phyloP scores from a whole-genome alignment of 2,113 vertebrate species.

The Stercorarius parasiticus region DNA sequence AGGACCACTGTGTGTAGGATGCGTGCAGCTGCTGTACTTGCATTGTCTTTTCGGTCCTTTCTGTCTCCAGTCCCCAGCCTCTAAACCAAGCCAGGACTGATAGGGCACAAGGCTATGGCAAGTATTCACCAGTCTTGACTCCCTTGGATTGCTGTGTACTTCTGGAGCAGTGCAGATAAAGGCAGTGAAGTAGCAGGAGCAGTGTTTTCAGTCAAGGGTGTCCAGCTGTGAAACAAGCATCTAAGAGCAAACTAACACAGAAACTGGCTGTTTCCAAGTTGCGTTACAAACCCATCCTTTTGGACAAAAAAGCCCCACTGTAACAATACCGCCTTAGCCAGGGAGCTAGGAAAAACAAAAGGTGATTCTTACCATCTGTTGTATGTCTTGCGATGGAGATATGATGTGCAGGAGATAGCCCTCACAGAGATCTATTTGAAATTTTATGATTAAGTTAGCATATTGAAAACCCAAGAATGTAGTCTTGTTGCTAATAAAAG shows the following conservation, averaged over 20 bases:
- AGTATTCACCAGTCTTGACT: not conserved
- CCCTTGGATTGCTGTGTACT: not conserved
- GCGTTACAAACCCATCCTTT: not conserved
- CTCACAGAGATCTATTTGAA: not conserved
- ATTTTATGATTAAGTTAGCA: not conserved
- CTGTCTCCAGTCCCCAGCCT: not conserved
- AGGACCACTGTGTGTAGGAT: not conserved
- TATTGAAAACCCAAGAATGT: not conserved
- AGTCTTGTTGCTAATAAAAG: not conserved
- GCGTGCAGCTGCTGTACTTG: not conserved
- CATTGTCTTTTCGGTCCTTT: not conserved
- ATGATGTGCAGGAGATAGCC: not conserved
- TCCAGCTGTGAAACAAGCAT: not conserved
- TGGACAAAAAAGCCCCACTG: not conserved
- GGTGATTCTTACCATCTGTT: not conserved
- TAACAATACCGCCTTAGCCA: not conserved
- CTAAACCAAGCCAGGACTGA: not conserved
- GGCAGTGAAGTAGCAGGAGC: not conserved
- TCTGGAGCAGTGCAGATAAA: not conserved
- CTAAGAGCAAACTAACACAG: not conserved
- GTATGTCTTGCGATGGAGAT: not conserved
- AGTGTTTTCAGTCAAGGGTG: not conserved
- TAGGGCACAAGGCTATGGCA: not conserved
- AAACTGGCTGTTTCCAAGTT: not conserved
- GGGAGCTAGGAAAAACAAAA: not conserved